phyloP scores from a whole-genome alignment of 2,888 invertebrate genomes.

The Thecophora atra region DNA sequence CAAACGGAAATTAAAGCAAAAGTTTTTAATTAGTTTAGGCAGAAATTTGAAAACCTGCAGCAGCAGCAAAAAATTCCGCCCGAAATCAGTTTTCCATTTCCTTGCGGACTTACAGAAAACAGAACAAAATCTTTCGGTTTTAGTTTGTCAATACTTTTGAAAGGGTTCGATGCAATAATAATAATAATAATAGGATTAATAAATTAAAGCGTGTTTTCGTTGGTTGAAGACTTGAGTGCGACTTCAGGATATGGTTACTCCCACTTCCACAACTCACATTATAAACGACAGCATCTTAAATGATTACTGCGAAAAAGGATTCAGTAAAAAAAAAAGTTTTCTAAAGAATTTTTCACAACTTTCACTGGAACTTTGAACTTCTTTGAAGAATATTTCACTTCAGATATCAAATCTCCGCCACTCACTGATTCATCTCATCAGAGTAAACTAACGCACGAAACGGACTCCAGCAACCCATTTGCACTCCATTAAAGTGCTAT shows the following conservation, averaged over 20 bases:
- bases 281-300: no score
- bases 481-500: constrained; percentile 22
- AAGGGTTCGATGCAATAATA: background rate
- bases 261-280: no score
- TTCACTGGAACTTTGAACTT: no score
- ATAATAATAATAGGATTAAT: background rate
- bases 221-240: no score
- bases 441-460: constrained; percentile 8
- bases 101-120: background rate
- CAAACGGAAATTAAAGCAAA: constrained; percentile 6
- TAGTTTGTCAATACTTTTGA: no score
- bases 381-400: background rate
- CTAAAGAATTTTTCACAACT: no score
- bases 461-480: constrained; percentile 14
- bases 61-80: background rate
- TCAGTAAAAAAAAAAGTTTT: no score
- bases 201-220: background rate
- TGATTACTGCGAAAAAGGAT: no score
- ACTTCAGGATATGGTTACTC: no score
- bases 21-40: constrained; percentile 13
- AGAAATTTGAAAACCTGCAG: background rate
- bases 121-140: no score
- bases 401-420: constrained; percentile 12
- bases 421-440: constrained; percentile 8
- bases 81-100: background rate